phyloP scores from a whole-genome alignment of 2,888 invertebrate genomes.

The Allygus modestus region DNA sequence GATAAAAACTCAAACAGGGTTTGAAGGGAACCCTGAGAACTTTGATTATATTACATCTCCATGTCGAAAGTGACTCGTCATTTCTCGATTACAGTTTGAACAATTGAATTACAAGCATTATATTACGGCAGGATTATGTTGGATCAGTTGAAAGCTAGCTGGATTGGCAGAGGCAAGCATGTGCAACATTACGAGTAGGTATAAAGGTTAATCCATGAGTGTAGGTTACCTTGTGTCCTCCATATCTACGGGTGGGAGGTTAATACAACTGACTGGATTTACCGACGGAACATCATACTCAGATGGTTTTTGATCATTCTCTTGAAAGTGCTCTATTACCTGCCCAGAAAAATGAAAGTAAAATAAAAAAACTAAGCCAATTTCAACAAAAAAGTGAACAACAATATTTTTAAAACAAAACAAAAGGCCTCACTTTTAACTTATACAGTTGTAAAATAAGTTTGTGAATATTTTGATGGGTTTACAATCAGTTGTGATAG shows the following conservation, averaged over 20 bases:
- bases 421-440: background rate
- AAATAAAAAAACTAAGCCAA: slow-evolving; percentile 35
- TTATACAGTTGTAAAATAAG: background rate
- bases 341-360: slow-evolving; percentile 54
- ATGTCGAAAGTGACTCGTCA: too few relatives aligned
- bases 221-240: slow-evolving; percentile 58
- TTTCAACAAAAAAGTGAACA: slow-evolving; percentile 34
- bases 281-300: slow-evolving; percentile 41
- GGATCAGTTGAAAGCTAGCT: slow-evolving; percentile 45
- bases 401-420: slow-evolving; percentile 19
- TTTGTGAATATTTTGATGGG: too few relatives aligned
- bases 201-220: slow-evolving; percentile 8
- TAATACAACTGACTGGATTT: slow-evolving; percentile 58
- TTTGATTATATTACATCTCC: background rate
- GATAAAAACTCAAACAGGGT: too few relatives aligned
- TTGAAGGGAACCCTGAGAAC: too few relatives aligned
- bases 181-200: slow-evolving; percentile 23
- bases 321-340: slow-evolving; percentile 60
- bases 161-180: slow-evolving; percentile 16
- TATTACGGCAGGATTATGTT: background rate
- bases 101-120: background rate
- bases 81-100: background rate
- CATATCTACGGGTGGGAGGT: slow-evolving; percentile 55
- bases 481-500: too few relatives aligned
- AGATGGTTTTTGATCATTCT: slow-evolving; percentile 51